A percentile compares a stretch with the other conserved stretches of the same genome.
Conservation (phyloP, 1,140 invertebrate species). For the Panagrolaimus sp. region DNA sequence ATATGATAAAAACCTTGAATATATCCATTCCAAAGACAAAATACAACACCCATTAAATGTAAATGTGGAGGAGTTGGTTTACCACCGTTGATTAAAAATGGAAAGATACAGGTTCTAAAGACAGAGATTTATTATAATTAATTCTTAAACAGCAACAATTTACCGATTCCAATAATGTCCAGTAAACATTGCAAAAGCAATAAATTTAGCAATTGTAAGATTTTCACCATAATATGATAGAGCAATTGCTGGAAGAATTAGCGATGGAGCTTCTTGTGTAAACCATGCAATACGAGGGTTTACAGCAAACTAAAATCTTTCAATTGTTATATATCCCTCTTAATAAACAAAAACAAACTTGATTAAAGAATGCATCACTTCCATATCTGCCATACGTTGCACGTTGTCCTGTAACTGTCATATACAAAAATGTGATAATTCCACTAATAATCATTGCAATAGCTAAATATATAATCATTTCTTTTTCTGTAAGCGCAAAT, state of each 20-base stretch:
- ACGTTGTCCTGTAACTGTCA: too few species aligned
- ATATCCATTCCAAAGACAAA: conserved; percentile 62
- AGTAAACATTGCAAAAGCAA: not conserved
- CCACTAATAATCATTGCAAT: too few species aligned
- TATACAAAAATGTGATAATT: too few species aligned
- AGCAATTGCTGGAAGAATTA: not conserved
- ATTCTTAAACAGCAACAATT: too few species aligned
- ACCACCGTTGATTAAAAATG: conserved; percentile 60
- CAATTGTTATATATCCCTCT: too few species aligned
- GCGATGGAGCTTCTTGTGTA: not conserved
- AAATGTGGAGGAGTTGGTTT: conserved; percentile 60
- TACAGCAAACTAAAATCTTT: not conserved
- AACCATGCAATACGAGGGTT: not conserved
- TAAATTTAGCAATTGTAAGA: not conserved
- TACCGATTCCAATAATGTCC: conserved; percentile 1
- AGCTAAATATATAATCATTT: too few species aligned
- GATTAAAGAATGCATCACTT: not conserved
- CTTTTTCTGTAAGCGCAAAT: too few species aligned
- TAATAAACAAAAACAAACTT: not conserved
- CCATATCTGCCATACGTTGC: not conserved
- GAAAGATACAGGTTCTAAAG: conserved; percentile 60
- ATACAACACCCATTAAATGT: conserved; percentile 60
- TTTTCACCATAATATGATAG: conserved; percentile 1
- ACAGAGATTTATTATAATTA: too few species aligned
- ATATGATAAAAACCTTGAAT: conserved; percentile 60